Conservation (phyloP, 2,113 vertebrate species). For the Hippocampus comes region DNA sequence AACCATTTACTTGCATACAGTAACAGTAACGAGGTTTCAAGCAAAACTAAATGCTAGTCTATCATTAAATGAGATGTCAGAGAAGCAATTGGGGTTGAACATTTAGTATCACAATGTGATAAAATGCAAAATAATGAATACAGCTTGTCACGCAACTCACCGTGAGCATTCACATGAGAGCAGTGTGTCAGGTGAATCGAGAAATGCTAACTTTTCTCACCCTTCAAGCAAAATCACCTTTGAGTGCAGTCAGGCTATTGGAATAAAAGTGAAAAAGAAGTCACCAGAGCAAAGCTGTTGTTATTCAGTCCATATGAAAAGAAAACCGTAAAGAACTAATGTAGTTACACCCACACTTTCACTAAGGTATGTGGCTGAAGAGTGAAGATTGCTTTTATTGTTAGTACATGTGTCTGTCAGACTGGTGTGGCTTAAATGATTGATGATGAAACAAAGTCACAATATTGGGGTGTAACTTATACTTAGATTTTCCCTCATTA, state of each 20-base stretch:
- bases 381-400: neutral
- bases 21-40: neutral
- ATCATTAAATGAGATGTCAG: neutral
- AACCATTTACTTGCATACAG: neutral
- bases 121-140: too few species aligned
- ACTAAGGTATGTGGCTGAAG: neutral
- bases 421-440: too few species aligned
- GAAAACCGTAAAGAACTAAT: neutral
- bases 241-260: neutral
- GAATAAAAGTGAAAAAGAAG: neutral
- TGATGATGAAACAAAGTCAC: too few species aligned
- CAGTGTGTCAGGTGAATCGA: neutral
- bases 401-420: neutral
- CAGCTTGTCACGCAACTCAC: neutral
- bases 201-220: neutral
- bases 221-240: neutral
- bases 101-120: neutral
- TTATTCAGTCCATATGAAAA: neutral
- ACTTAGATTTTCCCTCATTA: neutral
- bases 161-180: neutral
- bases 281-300: neutral
- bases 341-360: neutral
- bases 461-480: neutral
- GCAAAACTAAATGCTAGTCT: neutral
- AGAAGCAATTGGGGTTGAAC: neutral